Evolutionary conservation across 64 coral and sea anemone genomes (phyloP).

Genomic region (Pocillopora verrucosa): DNA sequence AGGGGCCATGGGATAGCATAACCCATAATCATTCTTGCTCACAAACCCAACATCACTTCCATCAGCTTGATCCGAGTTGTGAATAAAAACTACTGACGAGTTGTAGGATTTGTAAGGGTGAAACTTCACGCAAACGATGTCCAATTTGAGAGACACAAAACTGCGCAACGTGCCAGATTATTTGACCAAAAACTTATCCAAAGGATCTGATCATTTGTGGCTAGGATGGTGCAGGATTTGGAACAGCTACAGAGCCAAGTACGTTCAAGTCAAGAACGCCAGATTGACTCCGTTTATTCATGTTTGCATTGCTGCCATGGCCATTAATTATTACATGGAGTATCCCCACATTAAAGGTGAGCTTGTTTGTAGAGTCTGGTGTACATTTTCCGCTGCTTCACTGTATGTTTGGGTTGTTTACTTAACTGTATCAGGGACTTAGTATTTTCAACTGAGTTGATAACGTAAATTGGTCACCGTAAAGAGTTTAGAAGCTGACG

Average conservation of each 20-base stretch:
- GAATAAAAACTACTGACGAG: not conserved
- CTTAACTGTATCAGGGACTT: no score
- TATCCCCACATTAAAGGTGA: slow-evolving; percentile 85
- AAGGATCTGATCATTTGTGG: slow-evolving; percentile 64
- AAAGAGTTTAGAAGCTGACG: no score
- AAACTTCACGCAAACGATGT: slow-evolving; percentile 43
- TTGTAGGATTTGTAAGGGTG: not conserved
- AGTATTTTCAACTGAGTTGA: no score
- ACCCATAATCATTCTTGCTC: slow-evolving; percentile 8
- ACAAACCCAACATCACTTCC: not conserved
- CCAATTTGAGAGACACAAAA: slow-evolving; percentile 81
- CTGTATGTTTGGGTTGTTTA: no score
- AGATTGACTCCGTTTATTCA: slow-evolving; percentile 90
- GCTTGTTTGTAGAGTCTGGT: not conserved
- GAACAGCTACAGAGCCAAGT: slow-evolving; percentile 87
- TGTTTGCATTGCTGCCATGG: slow-evolving; percentile 66
- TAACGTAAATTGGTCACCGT: no score
- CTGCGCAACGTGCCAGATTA: slow-evolving; percentile 69
- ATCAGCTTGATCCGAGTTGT: not conserved
- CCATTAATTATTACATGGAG: slow-evolving; percentile 84
- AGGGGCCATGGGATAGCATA: slow-evolving; percentile 5
- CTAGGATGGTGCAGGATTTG: slow-evolving; percentile 79
- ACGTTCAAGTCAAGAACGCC: slow-evolving; percentile 86
- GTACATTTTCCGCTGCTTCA: no score
- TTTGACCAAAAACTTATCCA: slow-evolving; percentile 61